Percentiles rank a stretch among this genome's conserved stretches.
Conservation (phyloP, 1,140 invertebrate genomes). For the Drosophila dunni region DNA sequence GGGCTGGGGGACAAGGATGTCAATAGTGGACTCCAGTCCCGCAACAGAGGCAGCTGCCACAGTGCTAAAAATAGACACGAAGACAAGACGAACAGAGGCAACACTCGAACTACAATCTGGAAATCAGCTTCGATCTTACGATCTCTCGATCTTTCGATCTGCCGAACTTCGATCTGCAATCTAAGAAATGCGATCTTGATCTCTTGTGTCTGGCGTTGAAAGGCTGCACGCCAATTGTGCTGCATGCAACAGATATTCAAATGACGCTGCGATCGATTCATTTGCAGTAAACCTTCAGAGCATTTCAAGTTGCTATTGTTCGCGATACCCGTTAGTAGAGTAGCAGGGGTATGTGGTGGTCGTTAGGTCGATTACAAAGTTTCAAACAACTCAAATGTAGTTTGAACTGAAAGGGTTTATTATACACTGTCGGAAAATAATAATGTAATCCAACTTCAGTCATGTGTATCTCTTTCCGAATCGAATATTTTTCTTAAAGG, state of each 20-base stretch:
- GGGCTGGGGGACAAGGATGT: slow-evolving; percentile 4
- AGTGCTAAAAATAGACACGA: slow-evolving; percentile 36
- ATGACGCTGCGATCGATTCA: slow-evolving; percentile 20
- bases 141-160: slow-evolving; percentile 1
- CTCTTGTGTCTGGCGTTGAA: slow-evolving; percentile 42
- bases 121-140: slow-evolving; percentile 4
- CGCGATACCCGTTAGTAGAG: neutral
- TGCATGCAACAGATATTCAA: slow-evolving; percentile 28
- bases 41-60: slow-evolving; percentile 32
- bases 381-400: too few relatives aligned
- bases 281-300: slow-evolving; percentile 30
- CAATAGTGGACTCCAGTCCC: slow-evolving; percentile 27
- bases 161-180: slow-evolving; percentile 34
- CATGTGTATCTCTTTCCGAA: too few relatives aligned
- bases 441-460: too few relatives aligned
- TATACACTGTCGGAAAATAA: too few relatives aligned
- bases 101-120: slow-evolving; percentile 1
- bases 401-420: too few relatives aligned
- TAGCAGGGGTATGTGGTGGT: neutral
- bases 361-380: too few relatives aligned
- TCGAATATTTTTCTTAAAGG: too few relatives aligned
- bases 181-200: slow-evolving; percentile 53
- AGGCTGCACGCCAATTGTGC: slow-evolving; percentile 16
- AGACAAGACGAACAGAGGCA: neutral
- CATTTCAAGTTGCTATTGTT: slow-evolving; percentile 5